Evolutionary conservation across 1,140 invertebrate species (phyloP).

Genomic region (Galleria mellonella): DNA sequence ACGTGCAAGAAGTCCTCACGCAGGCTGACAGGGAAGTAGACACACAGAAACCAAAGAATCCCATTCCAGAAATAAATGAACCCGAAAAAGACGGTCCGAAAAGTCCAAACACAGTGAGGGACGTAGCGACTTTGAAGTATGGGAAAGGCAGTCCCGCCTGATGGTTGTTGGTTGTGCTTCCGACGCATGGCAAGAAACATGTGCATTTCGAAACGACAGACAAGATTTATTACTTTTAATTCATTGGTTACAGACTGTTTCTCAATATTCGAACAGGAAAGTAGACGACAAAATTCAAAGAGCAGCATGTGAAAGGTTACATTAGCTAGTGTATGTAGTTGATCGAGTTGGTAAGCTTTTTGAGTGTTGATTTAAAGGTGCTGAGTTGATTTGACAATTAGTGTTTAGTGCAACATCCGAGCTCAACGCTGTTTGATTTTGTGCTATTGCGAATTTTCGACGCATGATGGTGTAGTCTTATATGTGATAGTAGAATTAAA

Average conservation of each 20-base stretch:
- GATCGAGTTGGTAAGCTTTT: no score
- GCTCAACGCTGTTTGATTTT: no score
- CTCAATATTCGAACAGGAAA: neutral
- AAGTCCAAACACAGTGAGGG: constrained; percentile 6
- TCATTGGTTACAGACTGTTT: neutral
- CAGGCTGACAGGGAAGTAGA: constrained; percentile 47
- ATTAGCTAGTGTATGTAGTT: no score
- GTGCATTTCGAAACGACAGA: constrained; percentile 56
- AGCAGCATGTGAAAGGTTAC: no score
- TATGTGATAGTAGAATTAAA: constrained; percentile 2
- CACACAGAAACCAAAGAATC: constrained; percentile 34
- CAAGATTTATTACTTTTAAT: constrained; percentile 57
- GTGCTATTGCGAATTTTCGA: no score
- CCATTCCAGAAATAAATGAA: constrained; percentile 64
- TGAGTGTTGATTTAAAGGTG: neutral
- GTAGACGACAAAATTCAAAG: no score
- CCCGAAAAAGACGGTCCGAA: constrained; percentile 28
- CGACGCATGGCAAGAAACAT: constrained; percentile 50
- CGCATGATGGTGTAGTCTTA: no score
- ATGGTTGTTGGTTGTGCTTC: constrained; percentile 63
- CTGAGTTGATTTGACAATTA: no score
- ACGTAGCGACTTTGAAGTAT: constrained; percentile 13
- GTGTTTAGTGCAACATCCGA: no score
- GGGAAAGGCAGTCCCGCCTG: constrained; percentile 34
- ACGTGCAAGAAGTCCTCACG: constrained; percentile 56